phyloP scores from a whole-genome alignment of 1,140 invertebrate genomes.

The Aphidius ervi region DNA sequence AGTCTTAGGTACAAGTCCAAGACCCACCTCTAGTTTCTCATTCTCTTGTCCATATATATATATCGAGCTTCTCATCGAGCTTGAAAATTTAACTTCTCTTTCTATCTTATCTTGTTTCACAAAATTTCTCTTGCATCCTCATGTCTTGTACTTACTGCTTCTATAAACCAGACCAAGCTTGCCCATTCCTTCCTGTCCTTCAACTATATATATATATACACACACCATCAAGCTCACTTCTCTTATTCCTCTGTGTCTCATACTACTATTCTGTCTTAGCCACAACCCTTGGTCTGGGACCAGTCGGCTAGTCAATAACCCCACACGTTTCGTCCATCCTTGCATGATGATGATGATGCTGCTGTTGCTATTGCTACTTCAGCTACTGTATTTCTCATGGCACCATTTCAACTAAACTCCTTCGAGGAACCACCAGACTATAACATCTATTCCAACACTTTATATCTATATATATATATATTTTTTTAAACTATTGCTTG shows the following conservation, averaged over 20 bases:
- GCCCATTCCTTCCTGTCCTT: not conserved
- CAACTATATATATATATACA: conserved; percentile 4
- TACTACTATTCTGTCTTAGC: conserved; percentile 45
- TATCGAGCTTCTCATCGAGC: not conserved
- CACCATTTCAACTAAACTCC: conserved; percentile 9
- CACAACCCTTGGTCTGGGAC: conserved; percentile 45
- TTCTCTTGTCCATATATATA: conserved; percentile 7
- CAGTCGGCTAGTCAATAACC: conserved; percentile 44
- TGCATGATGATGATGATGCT: too few relatives aligned
- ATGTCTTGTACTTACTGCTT: too few relatives aligned
- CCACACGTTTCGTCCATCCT: conserved; percentile 34
- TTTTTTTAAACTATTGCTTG: too few relatives aligned
- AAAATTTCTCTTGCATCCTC: too few relatives aligned
- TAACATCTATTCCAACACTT: too few relatives aligned
- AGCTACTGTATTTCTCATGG: conserved; percentile 8
- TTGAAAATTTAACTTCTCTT: conserved; percentile 10
- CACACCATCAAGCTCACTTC: not conserved
- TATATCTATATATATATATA: too few relatives aligned
- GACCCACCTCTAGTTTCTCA: conserved; percentile 22
- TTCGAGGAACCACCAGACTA: not conserved
- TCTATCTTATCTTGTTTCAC: not conserved
- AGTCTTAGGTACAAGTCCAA: conserved; percentile 50
- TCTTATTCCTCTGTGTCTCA: conserved; percentile 24
- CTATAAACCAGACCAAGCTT: too few relatives aligned
- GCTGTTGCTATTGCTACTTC: conserved; percentile 7